Evolutionary conservation across 1,140 invertebrate species (phyloP), one percentile per base, ranked within the genome.

Genomic region (Camponotus vicinus): DNA sequence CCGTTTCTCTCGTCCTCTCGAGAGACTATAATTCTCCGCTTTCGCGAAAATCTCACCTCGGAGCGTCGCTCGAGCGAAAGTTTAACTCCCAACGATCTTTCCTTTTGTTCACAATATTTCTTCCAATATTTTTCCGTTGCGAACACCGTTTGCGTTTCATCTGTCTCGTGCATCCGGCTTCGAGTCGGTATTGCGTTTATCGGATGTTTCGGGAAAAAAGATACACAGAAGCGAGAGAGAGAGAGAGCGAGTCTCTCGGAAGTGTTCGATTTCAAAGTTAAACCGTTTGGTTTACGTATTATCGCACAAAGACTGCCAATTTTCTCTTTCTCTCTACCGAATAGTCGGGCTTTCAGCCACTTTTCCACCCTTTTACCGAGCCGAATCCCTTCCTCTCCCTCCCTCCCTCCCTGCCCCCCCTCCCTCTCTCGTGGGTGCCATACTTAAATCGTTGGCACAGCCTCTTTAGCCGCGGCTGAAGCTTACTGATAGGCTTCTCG

Each of bases 401-500:
- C 27, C 45, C 27, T 27, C 21, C 27, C 21, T 21, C 21, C 27
- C 27, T 27, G 21, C 27, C 27, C 27, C 27, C 27, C 27, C 11
- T 66, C 80, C 42, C 49, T 70, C 78, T 32, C 27, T 57, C 27
- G 18, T 18, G 7, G 42, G 42, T 59, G 52, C 57, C 55, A 57
- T 34, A 52, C 18, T 84, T 5, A 83, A 83, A 89, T 71, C 52
- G n/a, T 34, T 34, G 79, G 45, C 49, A 15, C 76, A 45, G 57
- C 70, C 75, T 77, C 64, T 71, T 82, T 75, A 61, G 71, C 55
- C 64, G 15, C 78, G 78, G 21, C 84, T 89, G 73, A 82, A 77
- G 88, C 45, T 61, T 71, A 73, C 84, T 59, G 84, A 89, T 89
- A 90, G 59, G 66, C 88, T 89, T 70, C 78, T 87, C 79, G 57